These are phyloP conservation scores for Terrapene triunguis DNA, from an alignment of 2,113 vertebrate species.

Conservation along the genomic window DNA sequence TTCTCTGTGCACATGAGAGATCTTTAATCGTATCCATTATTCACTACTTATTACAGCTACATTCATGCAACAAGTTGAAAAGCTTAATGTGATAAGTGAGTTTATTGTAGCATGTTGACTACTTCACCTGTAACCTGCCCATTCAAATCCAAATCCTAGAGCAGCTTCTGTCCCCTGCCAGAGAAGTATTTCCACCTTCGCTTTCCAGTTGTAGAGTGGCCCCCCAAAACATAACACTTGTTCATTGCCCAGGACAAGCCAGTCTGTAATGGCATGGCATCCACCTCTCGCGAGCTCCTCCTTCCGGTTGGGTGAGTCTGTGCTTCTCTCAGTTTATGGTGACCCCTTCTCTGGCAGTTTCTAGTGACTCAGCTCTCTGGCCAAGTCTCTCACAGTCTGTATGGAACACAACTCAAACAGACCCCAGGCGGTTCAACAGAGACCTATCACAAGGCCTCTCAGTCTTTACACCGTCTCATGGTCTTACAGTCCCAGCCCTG, in stretches of 20 bases:
- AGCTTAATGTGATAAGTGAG: not conserved
- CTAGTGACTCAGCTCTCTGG: no score
- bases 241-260: not conserved
- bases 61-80: not conserved
- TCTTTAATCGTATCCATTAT: not conserved
- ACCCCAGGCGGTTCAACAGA: no score
- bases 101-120: not conserved
- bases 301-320: no score
- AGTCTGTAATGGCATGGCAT: not conserved
- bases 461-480: no score
- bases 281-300: no score
- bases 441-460: no score
- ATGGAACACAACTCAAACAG: no score
- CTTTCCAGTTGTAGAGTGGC: not conserved
- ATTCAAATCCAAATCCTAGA: not conserved
- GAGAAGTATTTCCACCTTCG: not conserved
- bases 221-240: not conserved
- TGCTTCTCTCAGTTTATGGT: no score
- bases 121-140: not conserved
- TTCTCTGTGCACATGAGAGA: not conserved
- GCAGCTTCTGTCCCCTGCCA: not conserved
- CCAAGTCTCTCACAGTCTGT: no score
- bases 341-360: no score
- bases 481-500: no score
- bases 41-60: slow-evolving; percentile 27